A percentile compares a stretch with the other conserved stretches of the same genome.
Conservation (phyloP, 2,888 invertebrate genomes). For the Sarcophaga caerulescens region DNA sequence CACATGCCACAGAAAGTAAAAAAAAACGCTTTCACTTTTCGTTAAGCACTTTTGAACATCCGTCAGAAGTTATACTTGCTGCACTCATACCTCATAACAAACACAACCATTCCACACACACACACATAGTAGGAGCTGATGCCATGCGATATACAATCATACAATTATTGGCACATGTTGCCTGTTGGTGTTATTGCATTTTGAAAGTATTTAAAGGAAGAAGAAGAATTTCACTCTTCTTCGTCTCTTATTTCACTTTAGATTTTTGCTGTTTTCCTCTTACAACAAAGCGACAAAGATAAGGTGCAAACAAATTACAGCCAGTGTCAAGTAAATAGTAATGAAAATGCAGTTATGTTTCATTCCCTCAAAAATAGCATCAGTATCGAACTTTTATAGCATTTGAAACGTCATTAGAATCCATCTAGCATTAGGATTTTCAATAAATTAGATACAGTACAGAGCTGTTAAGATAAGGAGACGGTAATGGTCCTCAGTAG, state of each 20-base stretch:
- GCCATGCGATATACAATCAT: neutral
- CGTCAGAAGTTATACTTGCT: conserved; percentile 29
- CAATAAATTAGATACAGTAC: no score
- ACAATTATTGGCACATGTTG: conserved; percentile 31
- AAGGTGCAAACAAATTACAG: conserved; percentile 48
- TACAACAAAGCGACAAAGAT: conserved; percentile 56
- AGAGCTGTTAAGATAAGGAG: no score
- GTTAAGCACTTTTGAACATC: conserved; percentile 41
- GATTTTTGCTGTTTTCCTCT: conserved; percentile 6
- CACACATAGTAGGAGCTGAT: no score
- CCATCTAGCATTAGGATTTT: no score
- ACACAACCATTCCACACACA: neutral
- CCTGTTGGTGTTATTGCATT: conserved; percentile 11
- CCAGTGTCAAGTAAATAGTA: neutral
- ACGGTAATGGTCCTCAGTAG: no score
- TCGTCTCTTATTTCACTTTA: neutral
- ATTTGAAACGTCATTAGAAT: no score
- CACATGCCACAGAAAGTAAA: conserved; percentile 64
- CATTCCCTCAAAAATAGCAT: neutral
- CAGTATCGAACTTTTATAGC: no score
- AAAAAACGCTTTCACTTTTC: conserved; percentile 66
- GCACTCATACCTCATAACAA: conserved; percentile 1
- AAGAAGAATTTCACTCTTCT: neutral
- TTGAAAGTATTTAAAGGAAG: conserved; percentile 56
- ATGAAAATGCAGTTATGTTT: neutral